Conservation (phyloP, 2,113 vertebrate species). For the Micronycteris hirsuta region DNA sequence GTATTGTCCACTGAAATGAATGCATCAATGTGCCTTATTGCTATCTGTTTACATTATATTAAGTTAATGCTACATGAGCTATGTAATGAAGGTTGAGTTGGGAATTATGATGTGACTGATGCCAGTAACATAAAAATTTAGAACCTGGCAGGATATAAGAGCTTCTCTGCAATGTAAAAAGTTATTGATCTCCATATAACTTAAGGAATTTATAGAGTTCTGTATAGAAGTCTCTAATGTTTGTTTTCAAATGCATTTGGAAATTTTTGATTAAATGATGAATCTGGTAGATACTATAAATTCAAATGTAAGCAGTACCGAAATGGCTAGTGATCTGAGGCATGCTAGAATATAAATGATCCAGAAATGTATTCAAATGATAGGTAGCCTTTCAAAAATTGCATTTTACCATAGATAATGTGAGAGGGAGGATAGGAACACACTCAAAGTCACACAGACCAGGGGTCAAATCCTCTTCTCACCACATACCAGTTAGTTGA, state of each 20-base stretch:
- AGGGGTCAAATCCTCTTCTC: neutral
- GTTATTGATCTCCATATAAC: slow-evolving; percentile 13
- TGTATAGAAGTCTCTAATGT: neutral
- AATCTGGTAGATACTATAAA: slow-evolving; percentile 24
- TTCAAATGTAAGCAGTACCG: neutral
- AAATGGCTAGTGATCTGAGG: neutral
- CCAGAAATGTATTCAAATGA: slow-evolving; percentile 12
- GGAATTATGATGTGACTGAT: slow-evolving; percentile 9
- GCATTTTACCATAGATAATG: neutral
- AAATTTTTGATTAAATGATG: slow-evolving; percentile 41
- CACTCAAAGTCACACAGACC: neutral
- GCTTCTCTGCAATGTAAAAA: slow-evolving; percentile 37
- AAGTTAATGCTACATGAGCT: neutral
- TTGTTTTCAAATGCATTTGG: slow-evolving; percentile 34
- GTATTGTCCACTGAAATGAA: neutral
- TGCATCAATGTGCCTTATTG: neutral
- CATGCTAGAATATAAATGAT: neutral
- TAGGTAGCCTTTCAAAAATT: slow-evolving; percentile 22
- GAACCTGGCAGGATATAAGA: neutral
- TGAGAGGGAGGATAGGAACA: neutral
- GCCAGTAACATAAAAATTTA: slow-evolving; percentile 42
- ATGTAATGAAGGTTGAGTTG: slow-evolving; percentile 23
- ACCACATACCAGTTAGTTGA: neutral
- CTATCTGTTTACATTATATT: neutral
- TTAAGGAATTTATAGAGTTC: slow-evolving; percentile 36